Conservation (phyloP, 2,797 vertebrate genomes). For the Coilia nasus region DNA sequence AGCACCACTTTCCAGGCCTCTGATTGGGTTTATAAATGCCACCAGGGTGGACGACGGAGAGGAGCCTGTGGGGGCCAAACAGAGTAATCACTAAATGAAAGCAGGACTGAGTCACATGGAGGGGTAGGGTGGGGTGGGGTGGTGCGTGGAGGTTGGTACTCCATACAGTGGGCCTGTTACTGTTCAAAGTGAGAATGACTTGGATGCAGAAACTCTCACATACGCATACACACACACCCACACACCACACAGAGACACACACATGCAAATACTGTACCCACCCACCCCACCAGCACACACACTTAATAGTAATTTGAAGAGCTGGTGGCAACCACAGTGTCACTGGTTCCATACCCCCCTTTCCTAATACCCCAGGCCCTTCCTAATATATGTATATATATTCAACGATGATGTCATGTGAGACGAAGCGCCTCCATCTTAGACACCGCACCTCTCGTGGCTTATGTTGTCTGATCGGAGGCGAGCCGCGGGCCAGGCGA, state of each 20-base stretch:
- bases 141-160: neutral
- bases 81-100: slow-evolving; percentile 75
- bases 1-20: slow-evolving; percentile 60
- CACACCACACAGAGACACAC: neutral
- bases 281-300: too few relatives aligned
- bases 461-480: slow-evolving; percentile 47
- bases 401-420: slow-evolving; percentile 6
- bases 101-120: slow-evolving; percentile 40
- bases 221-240: neutral
- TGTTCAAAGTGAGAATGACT: neutral
- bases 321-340: neutral
- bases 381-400: neutral
- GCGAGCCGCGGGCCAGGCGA: slow-evolving; percentile 53
- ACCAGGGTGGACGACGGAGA: slow-evolving; percentile 69
- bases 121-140: too few relatives aligned
- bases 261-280: neutral
- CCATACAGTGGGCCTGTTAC: neutral
- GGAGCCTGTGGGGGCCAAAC: slow-evolving; percentile 68
- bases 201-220: neutral
- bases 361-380: slow-evolving; percentile 52
- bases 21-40: slow-evolving; percentile 73
- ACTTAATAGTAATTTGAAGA: slow-evolving; percentile 15
- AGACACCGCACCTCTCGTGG: neutral
- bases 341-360: slow-evolving; percentile 58
- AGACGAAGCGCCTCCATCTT: neutral